Percentiles rank a stretch among this genome's conserved stretches.
Evolutionary conservation across 2,797 vertebrate genomes (phyloP).

Genomic region (Sebastes nivosus): DNA sequence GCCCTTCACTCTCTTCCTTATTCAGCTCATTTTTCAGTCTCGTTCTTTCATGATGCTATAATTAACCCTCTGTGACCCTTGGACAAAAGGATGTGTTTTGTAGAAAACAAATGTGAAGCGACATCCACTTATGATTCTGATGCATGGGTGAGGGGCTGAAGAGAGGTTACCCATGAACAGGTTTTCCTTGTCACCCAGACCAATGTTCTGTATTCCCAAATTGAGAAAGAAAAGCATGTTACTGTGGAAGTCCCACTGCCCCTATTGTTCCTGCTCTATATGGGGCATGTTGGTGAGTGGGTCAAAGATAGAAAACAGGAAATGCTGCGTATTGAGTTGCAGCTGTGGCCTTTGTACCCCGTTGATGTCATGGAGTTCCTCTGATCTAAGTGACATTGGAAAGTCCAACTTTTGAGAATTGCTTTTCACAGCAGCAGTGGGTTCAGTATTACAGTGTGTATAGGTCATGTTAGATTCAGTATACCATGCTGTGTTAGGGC

Average conservation of each 20-base stretch:
- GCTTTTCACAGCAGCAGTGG: not conserved
- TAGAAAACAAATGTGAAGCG: not conserved
- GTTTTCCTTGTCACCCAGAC: not conserved
- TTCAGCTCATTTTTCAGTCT: not conserved
- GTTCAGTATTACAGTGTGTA: not conserved
- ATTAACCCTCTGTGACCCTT: not conserved
- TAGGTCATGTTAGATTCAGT: not conserved
- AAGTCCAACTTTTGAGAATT: conserved; percentile 11
- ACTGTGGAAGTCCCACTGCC: conserved; percentile 13
- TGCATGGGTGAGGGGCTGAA: not conserved
- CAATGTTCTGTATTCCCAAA: not conserved
- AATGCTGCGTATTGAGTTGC: conserved; percentile 40
- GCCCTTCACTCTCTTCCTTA: not conserved
- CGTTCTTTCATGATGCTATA: not conserved
- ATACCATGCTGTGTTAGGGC: not conserved
- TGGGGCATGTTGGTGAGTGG: not conserved
- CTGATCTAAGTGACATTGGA: conserved; percentile 43
- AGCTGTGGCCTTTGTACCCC: conserved; percentile 63
- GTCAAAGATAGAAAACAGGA: conserved; percentile 31
- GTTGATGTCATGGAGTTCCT: conserved; percentile 48
- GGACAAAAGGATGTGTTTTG: not conserved
- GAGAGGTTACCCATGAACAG: not conserved
- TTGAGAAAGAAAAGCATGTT: not conserved
- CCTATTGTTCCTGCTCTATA: conserved; percentile 7
- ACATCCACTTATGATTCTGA: not conserved